These are phyloP conservation scores for Dynastes grantii DNA, from an alignment of 2,888 invertebrate genomes.

Conservation along the genomic window DNA sequence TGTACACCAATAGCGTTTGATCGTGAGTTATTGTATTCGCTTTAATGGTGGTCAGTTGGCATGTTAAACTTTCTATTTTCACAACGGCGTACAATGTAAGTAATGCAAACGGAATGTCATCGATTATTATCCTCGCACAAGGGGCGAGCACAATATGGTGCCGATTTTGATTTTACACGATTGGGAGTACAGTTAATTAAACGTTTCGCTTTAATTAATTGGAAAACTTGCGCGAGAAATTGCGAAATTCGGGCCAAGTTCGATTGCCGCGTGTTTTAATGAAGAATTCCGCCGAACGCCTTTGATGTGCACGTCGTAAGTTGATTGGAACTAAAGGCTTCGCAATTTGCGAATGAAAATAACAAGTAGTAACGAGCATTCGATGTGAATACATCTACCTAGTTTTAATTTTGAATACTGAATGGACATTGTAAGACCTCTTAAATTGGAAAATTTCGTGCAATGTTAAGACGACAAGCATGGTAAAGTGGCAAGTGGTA, in stretches of 20 bases:
- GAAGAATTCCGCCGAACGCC: conserved; percentile 2
- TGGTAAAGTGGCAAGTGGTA: too few relatives aligned
- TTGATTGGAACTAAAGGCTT: too few relatives aligned
- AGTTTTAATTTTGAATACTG: too few relatives aligned
- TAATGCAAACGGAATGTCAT: conserved; percentile 36
- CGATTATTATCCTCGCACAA: conserved; percentile 15
- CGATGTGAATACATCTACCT: too few relatives aligned
- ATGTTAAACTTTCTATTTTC: conserved; percentile 46
- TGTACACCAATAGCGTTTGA: background rate
- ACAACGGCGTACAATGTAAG: conserved; percentile 24
- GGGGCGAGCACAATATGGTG: background rate
- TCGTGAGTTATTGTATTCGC: conserved; percentile 38
- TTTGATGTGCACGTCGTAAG: background rate
- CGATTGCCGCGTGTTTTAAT: conserved; percentile 7
- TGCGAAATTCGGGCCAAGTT: conserved; percentile 6
- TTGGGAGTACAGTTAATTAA: conserved; percentile 37
- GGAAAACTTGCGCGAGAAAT: conserved; percentile 24
- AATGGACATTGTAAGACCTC: too few relatives aligned
- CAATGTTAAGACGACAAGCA: too few relatives aligned
- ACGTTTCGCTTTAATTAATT: conserved; percentile 41
- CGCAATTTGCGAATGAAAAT: too few relatives aligned
- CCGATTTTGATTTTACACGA: conserved; percentile 33
- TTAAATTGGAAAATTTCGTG: too few relatives aligned
- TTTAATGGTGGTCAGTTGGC: conserved; percentile 25
- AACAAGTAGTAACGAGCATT: too few relatives aligned